Evolutionary conservation across 1,140 invertebrate species (phyloP).

Genomic region (Cheumatopsyche charites): DNA sequence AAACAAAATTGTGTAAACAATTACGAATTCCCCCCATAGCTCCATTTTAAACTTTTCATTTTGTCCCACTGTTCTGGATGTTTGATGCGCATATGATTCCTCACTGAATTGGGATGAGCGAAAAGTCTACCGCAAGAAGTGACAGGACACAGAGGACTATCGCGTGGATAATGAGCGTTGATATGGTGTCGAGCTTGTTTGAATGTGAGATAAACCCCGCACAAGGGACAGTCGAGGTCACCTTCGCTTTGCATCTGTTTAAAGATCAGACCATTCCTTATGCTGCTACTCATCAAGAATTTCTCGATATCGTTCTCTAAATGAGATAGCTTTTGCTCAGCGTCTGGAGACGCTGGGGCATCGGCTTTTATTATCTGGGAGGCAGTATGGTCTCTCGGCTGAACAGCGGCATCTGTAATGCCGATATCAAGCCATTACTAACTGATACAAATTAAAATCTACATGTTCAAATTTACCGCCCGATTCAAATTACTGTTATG

Average conservation of each 20-base stretch:
- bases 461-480: slow-evolving; percentile 5
- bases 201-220: slow-evolving; percentile 67
- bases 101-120: slow-evolving; percentile 80
- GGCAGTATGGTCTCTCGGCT: slow-evolving; percentile 56
- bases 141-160: slow-evolving; percentile 79
- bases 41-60: slow-evolving; percentile 82
- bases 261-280: slow-evolving; percentile 29
- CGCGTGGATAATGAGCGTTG: slow-evolving; percentile 80
- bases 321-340: slow-evolving; percentile 40
- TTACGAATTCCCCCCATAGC: slow-evolving; percentile 60
- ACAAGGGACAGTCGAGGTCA: slow-evolving; percentile 63
- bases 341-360: slow-evolving; percentile 42
- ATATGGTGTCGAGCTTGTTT: slow-evolving; percentile 73
- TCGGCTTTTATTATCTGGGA: slow-evolving; percentile 50
- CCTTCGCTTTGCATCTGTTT: slow-evolving; percentile 62
- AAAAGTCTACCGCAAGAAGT: slow-evolving; percentile 73
- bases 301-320: slow-evolving; percentile 44
- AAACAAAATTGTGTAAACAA: too few species aligned
- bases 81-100: slow-evolving; percentile 83
- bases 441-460: slow-evolving; percentile 21
- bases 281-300: slow-evolving; percentile 37
- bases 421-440: slow-evolving; percentile 52
- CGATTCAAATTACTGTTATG: neutral
- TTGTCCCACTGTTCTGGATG: slow-evolving; percentile 78
- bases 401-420: slow-evolving; percentile 59